These are phyloP conservation scores for Poeciliopsis presidionis DNA, from an alignment of 2,797 vertebrate genomes.

Conservation along the genomic window DNA sequence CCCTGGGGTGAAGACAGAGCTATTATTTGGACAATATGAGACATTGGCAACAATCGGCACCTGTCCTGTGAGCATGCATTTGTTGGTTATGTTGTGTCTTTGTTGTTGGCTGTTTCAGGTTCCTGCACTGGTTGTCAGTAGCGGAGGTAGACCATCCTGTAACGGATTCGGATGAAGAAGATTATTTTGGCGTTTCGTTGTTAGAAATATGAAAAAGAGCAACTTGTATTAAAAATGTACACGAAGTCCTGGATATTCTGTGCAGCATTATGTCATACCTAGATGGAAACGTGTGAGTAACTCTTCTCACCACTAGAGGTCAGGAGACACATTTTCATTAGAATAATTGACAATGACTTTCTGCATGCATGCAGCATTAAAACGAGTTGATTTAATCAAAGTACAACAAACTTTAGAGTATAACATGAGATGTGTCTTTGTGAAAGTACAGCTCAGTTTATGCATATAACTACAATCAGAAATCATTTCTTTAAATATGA, in stretches of 20 bases:
- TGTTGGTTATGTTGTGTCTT: not conserved
- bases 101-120: slow-evolving; percentile 48
- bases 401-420: not conserved
- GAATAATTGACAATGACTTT: not conserved
- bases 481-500: not conserved
- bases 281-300: slow-evolving; percentile 11
- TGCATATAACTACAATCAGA: not conserved
- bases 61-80: not conserved
- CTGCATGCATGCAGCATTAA: not conserved
- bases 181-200: slow-evolving; percentile 16
- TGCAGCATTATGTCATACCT: slow-evolving; percentile 27
- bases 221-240: slow-evolving; percentile 40
- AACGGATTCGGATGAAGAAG: slow-evolving; percentile 20
- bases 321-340: slow-evolving; percentile 38
- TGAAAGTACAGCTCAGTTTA: not conserved
- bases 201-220: not conserved
- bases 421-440: not conserved
- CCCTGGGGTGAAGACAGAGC: slow-evolving; percentile 67
- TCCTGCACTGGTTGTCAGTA: slow-evolving; percentile 34
- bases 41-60: slow-evolving; percentile 11
- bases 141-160: slow-evolving; percentile 6
- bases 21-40: slow-evolving; percentile 25
- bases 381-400: not conserved
- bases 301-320: slow-evolving; percentile 64
- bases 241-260: slow-evolving; percentile 2